Base-by-base conservation (phyloP, 2,888 invertebrate species). In the Dryobotodes eremita region DNA sequence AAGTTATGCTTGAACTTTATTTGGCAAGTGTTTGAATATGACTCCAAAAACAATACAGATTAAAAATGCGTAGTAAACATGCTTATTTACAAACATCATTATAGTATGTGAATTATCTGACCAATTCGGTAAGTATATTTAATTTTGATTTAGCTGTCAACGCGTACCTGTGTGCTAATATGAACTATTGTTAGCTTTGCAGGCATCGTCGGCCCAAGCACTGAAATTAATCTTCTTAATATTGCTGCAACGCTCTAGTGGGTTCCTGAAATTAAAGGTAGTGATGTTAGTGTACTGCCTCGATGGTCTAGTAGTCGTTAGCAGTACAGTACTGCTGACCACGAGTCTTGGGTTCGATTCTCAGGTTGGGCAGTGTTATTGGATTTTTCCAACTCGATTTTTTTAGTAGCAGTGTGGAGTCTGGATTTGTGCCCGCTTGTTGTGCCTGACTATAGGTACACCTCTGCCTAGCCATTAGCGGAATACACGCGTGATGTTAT, bases 241-340 rank as follows among this genome's bases (percentile, higher is more conserved):
- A 5, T 74, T 53, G 20, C 31, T 8, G 59, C 85, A 84, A 20
- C 17, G 7, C 26, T 76, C 71, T 17, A 80, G 1, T 7, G 76
- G 80, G n/a, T 84, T 84, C 26, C 85, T 84, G 66, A 57, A 83
- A 84, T 20, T 62, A 23, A 79, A 77, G 13, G 36, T 36, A 5
- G 10, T 61, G 20, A 46, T 31, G 2, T 62, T 36, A 23, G 20
- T 46, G 31, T 50, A 50, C 50, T 15, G 15, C 50, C 5, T 53
- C 7, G 20, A 15, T 17, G 17, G 50, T 17, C 50, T 50, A 50
- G 50, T 50, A 15, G 50, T 17, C 50, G 17, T 17, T 17, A 50
- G 50, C 50, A 17, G 5, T 50, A 50, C 31, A 36, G 1, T 36
- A 50, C 17, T 4, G 50, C 17, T 20, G 20, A 20, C 53, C 20